Base-by-base conservation (phyloP, 1,140 invertebrate species). In the Conus betulinus region DNA sequence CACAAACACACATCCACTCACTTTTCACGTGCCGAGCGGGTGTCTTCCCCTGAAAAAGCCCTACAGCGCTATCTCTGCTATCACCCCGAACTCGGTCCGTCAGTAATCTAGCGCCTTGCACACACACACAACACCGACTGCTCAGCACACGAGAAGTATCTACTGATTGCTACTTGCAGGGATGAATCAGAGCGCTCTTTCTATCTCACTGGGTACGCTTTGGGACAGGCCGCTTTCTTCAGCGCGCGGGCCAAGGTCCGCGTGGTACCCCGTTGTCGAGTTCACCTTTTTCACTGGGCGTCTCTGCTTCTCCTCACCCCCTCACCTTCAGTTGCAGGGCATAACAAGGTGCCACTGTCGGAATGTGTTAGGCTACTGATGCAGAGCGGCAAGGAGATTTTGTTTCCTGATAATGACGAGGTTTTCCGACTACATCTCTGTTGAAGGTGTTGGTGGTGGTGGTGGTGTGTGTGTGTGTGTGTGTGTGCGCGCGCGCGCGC, bases 291-390 rank as follows among this genome's bases (percentile, higher is more conserved):
- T 13, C 60, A 63, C 60, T 20, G 10, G 17, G 60, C 60, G 11
- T 63, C 10, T 63, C 67, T 71, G 6, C 67, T n/a, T 23, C 7
- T 20, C 20, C 67, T 71, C 23, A 6, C 67, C 67, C 20, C 23
- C 67, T 23, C 67, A 71, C 67, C 67, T 71, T 71, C 67, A 71
- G 20, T n/a, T 71, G 67, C 67, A 71, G 13, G 20, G 67, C 67
- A 71, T 71, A 71, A 71, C 67, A 71, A 71, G 67, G 67, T 71
- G 67, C 67, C 20, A 71, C 67, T 71, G 67, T 71, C 67, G 67
- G 67, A 23, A 23, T 23, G 67, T 23, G 67, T 71, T 71, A 71
- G 23, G 67, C 67, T 71, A 71, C 67, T 71, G 67, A 71, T 20
- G 67, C 67, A 20, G 67, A 23, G 67, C 6, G 23, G 67, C 6